Evolutionary conservation across 2,797 vertebrate genomes (phyloP).

Genomic region (Gallinago solitaria): DNA sequence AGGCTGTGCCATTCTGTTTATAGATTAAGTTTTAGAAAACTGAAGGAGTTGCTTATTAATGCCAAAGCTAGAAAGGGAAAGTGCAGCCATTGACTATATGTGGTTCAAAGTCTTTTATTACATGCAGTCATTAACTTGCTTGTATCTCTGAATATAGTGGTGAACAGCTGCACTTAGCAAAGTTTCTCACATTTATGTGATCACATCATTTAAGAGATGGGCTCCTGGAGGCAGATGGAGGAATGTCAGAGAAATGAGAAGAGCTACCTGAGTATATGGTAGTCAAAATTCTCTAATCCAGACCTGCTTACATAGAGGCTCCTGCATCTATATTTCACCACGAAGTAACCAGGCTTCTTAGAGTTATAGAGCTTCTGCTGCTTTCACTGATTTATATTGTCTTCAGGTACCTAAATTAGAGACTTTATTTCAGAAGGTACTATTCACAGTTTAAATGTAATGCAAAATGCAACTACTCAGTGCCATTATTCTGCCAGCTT

Average conservation of each 20-base stretch:
- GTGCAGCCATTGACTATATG: not conserved
- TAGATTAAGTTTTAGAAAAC: slow-evolving; percentile 28
- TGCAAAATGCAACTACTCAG: not conserved
- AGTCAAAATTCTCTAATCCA: not conserved
- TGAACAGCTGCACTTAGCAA: not conserved
- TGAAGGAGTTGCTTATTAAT: not conserved
- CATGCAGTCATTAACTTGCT: not conserved
- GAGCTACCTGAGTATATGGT: not conserved
- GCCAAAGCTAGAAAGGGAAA: not conserved
- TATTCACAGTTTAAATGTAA: slow-evolving; percentile 17
- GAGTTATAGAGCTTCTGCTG: not conserved
- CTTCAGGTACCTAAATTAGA: slow-evolving; percentile 16
- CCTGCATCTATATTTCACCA: not conserved
- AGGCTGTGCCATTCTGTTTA: slow-evolving; percentile 10
- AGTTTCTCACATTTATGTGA: not conserved
- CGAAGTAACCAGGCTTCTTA: not conserved
- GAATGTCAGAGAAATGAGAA: not conserved
- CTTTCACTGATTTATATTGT: not conserved
- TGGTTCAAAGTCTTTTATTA: not conserved
- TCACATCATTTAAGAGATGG: not conserved
- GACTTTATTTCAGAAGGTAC: not conserved
- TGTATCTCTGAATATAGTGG: not conserved
- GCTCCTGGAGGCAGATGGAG: not conserved
- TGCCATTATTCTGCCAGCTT: not conserved
- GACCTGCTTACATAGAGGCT: not conserved